A percentile compares a stretch with the other conserved stretches of the same genome.
Evolutionary conservation across 2,888 invertebrate species (phyloP).

Genomic region (Strigamia transsilvanica): DNA sequence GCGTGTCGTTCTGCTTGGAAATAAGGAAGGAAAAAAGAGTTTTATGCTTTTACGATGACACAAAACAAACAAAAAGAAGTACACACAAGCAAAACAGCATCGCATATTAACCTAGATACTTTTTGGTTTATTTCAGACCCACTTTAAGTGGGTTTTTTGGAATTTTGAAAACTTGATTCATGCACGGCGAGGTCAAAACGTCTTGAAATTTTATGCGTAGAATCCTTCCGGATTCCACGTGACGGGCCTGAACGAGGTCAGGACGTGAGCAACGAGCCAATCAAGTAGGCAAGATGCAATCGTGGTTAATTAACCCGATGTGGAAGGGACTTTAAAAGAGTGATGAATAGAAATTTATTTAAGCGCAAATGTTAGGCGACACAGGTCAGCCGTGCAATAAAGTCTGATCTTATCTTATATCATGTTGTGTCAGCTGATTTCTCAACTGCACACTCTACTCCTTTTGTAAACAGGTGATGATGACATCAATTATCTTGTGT

Average conservation of each 20-base stretch:
- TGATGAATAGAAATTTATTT: background rate
- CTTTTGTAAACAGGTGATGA: conserved; percentile 8
- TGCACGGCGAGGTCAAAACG: background rate
- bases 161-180: background rate
- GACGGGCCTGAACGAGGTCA: background rate
- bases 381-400: background rate
- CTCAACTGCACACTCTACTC: background rate
- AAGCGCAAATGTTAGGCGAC: background rate
- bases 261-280: background rate
- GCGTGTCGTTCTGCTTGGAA: background rate
- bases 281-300: background rate
- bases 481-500: background rate
- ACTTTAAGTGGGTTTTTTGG: background rate
- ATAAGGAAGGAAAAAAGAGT: background rate
- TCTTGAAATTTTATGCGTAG: background rate
- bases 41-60: background rate
- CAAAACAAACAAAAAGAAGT: background rate
- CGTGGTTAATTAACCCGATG: background rate
- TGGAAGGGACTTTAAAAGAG: background rate
- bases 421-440: background rate
- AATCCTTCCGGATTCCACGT: background rate
- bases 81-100: background rate
- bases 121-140: background rate
- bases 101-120: background rate
- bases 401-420: background rate